Evolutionary conservation across 2,797 vertebrate genomes (phyloP).

Genomic region (Lithobates pipiens): DNA sequence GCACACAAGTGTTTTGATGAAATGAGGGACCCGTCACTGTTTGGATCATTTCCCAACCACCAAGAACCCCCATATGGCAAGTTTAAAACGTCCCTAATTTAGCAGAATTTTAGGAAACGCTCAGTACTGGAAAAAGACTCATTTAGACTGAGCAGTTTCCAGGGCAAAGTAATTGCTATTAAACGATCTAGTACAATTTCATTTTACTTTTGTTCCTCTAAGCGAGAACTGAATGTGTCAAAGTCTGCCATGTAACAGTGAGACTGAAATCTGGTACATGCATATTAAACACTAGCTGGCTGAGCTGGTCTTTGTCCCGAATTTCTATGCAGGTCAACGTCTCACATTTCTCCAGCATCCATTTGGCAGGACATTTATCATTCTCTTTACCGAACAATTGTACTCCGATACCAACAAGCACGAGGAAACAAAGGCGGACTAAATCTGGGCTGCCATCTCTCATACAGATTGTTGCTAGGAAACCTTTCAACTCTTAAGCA

Average conservation of each 20-base stretch:
- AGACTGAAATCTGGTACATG: constrained; percentile 62
- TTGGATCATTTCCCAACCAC: background rate
- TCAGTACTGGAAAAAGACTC: background rate
- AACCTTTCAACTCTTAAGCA: constrained; percentile 73
- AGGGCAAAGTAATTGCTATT: background rate
- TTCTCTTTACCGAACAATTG: constrained; percentile 78
- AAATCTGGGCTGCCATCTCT: constrained; percentile 69
- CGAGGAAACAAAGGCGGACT: constrained; percentile 75
- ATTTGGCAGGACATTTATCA: constrained; percentile 80
- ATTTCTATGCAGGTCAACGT: constrained; percentile 70
- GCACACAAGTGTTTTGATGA: too few relatives aligned
- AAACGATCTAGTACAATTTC: background rate
- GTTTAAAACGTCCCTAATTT: background rate
- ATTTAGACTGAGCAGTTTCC: background rate
- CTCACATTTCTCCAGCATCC: constrained; percentile 74
- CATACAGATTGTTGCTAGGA: constrained; percentile 76
- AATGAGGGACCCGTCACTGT: too few relatives aligned
- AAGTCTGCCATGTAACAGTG: constrained; percentile 32
- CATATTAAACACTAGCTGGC: constrained; percentile 76
- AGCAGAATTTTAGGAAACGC: background rate
- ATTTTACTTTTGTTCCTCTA: constrained; percentile 13
- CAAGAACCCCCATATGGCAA: background rate
- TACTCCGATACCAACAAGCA: constrained; percentile 75
- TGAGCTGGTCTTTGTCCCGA: constrained; percentile 73
- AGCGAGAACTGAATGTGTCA: constrained; percentile 23